Percentiles rank a stretch among this genome's conserved stretches.
Conservation (phyloP, 2,113 vertebrate species). For the Nothobranchius furzeri region DNA sequence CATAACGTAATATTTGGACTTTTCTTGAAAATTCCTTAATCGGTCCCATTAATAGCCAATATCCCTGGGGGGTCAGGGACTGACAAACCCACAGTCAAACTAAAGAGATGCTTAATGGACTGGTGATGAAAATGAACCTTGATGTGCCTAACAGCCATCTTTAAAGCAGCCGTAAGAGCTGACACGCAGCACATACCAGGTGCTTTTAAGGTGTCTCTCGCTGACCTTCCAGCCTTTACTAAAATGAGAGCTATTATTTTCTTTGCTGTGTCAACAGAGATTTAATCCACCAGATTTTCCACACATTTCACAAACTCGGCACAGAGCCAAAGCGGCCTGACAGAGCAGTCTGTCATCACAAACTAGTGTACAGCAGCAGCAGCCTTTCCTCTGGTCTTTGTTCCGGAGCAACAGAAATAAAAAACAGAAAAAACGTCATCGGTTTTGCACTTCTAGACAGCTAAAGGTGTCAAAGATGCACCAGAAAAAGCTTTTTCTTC, state of each 20-base stretch:
- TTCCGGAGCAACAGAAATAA: slow-evolving; percentile 6
- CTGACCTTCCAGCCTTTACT: not conserved
- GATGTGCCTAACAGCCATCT: not conserved
- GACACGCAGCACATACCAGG: not conserved
- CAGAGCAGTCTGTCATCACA: slow-evolving; percentile 16
- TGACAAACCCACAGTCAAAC: not conserved
- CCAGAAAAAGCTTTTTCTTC: slow-evolving; percentile 7
- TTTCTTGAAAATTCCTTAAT: slow-evolving; percentile 8
- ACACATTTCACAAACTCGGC: slow-evolving; percentile 13
- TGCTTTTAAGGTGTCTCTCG: not conserved
- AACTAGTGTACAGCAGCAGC: slow-evolving; percentile 6
- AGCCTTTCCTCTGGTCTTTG: not conserved
- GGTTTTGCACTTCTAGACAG: slow-evolving; percentile 33
- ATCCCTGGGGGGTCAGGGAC: slow-evolving; percentile 7
- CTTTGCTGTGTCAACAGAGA: not conserved
- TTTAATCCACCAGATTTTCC: slow-evolving; percentile 4
- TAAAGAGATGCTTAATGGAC: slow-evolving; percentile 8
- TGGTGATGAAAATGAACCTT: not conserved
- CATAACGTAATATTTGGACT: not conserved
- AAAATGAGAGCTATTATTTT: slow-evolving; percentile 1
- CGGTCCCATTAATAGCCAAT: slow-evolving; percentile 1
- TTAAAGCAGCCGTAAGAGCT: not conserved
- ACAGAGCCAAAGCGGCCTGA: slow-evolving; percentile 9
- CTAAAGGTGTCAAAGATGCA: slow-evolving; percentile 27
- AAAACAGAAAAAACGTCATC: slow-evolving; percentile 7